Conservation (phyloP, 2,888 invertebrate genomes). For the Drosophila antonietae region DNA sequence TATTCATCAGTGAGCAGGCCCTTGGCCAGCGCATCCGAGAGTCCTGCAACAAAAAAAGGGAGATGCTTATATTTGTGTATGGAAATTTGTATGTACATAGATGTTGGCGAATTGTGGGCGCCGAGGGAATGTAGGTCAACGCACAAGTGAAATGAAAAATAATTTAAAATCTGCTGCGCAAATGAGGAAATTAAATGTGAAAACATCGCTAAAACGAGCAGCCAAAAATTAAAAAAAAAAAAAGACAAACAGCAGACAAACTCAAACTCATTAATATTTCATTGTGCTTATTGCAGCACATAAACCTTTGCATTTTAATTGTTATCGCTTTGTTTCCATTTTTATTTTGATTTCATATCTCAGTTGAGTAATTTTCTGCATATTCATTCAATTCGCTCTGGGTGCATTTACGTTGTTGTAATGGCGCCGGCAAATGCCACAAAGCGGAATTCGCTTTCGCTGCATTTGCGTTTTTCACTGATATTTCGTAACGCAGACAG, state of each 20-base stretch:
- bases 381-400: not conserved
- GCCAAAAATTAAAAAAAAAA: conserved; percentile 8
- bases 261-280: conserved; percentile 35
- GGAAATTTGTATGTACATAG: conserved; percentile 3
- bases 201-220: conserved; percentile 11
- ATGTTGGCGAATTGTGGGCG: not conserved
- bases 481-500: not conserved
- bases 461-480: not conserved
- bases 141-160: conserved; percentile 11
- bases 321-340: conserved; percentile 1
- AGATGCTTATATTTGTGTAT: conserved; percentile 3
- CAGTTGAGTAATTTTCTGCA: not conserved
- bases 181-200: conserved; percentile 54
- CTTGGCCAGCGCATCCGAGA: conserved; percentile 90
- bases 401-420: not conserved
- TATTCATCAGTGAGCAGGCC: conserved; percentile 88
- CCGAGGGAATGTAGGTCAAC: conserved; percentile 42
- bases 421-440: not conserved
- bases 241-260: conserved; percentile 5
- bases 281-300: conserved; percentile 16
- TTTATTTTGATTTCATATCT: conserved; percentile 1
- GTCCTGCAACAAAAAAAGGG: conserved; percentile 84
- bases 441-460: not conserved
- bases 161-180: conserved; percentile 31
- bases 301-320: conserved; percentile 20